These are phyloP conservation scores for Hydra vulgaris DNA, from an alignment of 30 jellyfish, hydroid and myxozoan genomes.

Conservation along the genomic window DNA sequence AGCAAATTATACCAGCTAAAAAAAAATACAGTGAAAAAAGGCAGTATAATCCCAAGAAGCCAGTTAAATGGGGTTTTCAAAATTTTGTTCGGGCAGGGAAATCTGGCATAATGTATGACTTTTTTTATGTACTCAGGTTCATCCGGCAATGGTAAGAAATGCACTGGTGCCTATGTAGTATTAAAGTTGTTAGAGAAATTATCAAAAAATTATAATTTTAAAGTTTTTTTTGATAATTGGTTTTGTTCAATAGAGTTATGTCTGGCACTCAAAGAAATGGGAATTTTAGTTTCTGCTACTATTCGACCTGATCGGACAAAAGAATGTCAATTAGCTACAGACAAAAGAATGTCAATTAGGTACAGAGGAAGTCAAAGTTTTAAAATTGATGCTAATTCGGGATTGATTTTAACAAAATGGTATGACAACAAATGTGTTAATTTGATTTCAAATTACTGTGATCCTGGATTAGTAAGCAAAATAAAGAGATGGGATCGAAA, in stretches of 20 bases:
- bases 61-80: constrained; percentile 53
- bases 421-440: constrained; percentile 44
- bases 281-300: too few species aligned
- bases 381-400: too few species aligned
- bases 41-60: constrained; percentile 49
- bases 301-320: too few species aligned
- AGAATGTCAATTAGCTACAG: background rate
- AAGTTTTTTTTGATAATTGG: too few species aligned
- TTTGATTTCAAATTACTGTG: constrained; percentile 35
- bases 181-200: too few species aligned
- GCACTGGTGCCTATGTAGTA: too few species aligned
- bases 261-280: constrained; percentile 12
- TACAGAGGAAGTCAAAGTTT: constrained; percentile 5
- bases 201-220: too few species aligned
- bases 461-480: background rate
- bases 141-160: background rate
- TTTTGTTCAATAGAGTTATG: too few species aligned
- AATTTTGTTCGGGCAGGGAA: too few species aligned
- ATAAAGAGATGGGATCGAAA: constrained; percentile 27
- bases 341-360: background rate
- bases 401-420: constrained; percentile 34
- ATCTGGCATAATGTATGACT: constrained; percentile 37
- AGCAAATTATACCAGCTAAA: constrained; percentile 42
- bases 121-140: constrained; percentile 19
- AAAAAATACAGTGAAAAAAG: constrained; percentile 28